Evolutionary conservation across 2,797 vertebrate genomes (phyloP), one percentile per base, ranked within the genome.

Genomic region (Nannoperca australis): DNA sequence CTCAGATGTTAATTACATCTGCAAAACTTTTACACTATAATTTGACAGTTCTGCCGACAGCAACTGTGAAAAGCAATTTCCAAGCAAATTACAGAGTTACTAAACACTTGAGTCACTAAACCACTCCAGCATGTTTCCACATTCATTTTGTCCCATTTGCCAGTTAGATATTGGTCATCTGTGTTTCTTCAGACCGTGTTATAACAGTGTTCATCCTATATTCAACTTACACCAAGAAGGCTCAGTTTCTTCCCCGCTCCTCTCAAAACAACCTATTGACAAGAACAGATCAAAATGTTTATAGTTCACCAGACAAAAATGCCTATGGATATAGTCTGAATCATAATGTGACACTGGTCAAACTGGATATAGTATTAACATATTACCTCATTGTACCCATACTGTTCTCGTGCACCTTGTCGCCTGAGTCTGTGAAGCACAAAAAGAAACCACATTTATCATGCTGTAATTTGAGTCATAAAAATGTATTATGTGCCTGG

Each of bases 371-470:
- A 27, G 5, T 20, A 24, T 63, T 14, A 6, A 7, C 13, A 68
- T 27, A 11, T 79, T 92, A 96, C 96, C 95, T 96, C 94, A 70
- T 92, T 95, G 83, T 96, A 96, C 58, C 95, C 94, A 17, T 93
- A 95, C 71, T 95, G 91, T 58, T 94, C 93, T 88, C 92, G 87
- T 22, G 91, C 83, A 50, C 92, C 90, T 78, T 93, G 93, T 79
- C 91, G 82, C 64, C 93, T 93, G 58, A 96, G 79, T 85, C 96
- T 96, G 93, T 56, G 42, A 86, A 75, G 67, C 38, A 88, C 2
- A 73, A 71, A 77, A 79, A 27, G 24, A 27, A 79, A 75, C 22
- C 1, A 69, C 40, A 76, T 17, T 44, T n/a, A 81, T 50, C 22
- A 65, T 45, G 40, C 36, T 62, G 63, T 18, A 62, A 66, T 61